phyloP scores from a whole-genome alignment of 2,797 vertebrate genomes.

The Syncerus caffer region DNA sequence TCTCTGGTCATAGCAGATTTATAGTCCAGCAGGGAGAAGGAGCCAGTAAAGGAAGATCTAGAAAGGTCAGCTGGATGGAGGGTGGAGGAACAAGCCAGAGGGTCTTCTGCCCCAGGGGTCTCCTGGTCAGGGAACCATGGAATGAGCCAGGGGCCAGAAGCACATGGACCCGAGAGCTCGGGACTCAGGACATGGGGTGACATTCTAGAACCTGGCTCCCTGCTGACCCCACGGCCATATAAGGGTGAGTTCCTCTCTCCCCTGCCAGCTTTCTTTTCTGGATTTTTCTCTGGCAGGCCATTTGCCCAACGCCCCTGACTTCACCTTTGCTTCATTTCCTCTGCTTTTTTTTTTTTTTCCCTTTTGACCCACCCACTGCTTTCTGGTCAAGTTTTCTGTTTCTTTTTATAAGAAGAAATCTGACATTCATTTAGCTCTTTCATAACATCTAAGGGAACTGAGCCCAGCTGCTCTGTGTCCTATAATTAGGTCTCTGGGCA shows the following conservation, averaged over 20 bases:
- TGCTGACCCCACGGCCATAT: accelerated
- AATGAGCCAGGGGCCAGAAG: not conserved
- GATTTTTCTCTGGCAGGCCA: not conserved
- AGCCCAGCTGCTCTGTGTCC: not conserved
- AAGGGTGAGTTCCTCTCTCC: accelerated
- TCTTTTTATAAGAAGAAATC: not conserved
- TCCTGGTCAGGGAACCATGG: not conserved
- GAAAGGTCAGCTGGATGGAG: accelerated
- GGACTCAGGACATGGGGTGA: accelerated
- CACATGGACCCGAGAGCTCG: accelerated
- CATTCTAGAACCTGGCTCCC: accelerated
- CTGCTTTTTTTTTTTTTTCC: not conserved
- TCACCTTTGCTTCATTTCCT: not conserved
- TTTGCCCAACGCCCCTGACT: accelerated
- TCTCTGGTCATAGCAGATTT: not conserved
- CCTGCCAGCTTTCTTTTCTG: accelerated
- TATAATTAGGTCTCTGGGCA: constrained; percentile 36
- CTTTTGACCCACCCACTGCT: not conserved
- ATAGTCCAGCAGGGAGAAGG: not conserved
- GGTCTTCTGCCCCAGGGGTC: accelerated
- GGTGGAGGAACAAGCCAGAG: not conserved
- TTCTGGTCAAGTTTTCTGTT: not conserved
- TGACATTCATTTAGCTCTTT: not conserved
- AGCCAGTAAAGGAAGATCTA: not conserved
- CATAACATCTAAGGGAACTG: not conserved